phyloP scores from a whole-genome alignment of 2,888 invertebrate species.

The Unio pictorum region DNA sequence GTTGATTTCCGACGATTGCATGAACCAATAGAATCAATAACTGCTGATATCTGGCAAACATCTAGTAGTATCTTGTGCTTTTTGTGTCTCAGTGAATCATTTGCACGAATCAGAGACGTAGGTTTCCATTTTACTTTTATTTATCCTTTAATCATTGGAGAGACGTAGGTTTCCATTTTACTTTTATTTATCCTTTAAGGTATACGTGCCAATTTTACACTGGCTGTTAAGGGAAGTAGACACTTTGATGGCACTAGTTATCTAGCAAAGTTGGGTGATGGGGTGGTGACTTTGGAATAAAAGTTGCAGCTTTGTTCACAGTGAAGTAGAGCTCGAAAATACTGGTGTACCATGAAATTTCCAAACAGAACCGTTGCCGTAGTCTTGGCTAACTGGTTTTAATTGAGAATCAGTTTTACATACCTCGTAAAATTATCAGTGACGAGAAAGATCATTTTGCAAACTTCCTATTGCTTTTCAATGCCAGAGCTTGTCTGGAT shows the following conservation, averaged over 20 bases:
- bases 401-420: too few species aligned
- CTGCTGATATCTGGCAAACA: slow-evolving; percentile 3
- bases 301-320: too few species aligned
- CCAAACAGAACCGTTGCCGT: too few species aligned
- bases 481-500: too few species aligned
- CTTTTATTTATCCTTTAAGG: slow-evolving; percentile 1
- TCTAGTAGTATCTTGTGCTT: not conserved
- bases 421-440: too few species aligned
- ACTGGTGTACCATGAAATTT: too few species aligned
- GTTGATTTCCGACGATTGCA: too few species aligned
- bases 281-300: not conserved
- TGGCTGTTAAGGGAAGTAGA: not conserved
- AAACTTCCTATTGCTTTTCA: too few species aligned
- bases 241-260: not conserved
- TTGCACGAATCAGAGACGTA: slow-evolving; percentile 3
- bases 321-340: too few species aligned
- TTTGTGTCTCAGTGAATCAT: not conserved
- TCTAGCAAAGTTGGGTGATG: slow-evolving; percentile 4
- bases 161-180: slow-evolving; percentile 1
- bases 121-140: slow-evolving; percentile 2
- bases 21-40: not conserved
- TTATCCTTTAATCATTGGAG: slow-evolving; percentile 2
- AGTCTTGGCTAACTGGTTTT: too few species aligned
- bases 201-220: not conserved
- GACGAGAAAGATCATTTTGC: too few species aligned